Percentiles rank a stretch among this genome's conserved stretches.
Conservation (phyloP, 2,797 vertebrate species). For the Acanthopagrus latus region DNA sequence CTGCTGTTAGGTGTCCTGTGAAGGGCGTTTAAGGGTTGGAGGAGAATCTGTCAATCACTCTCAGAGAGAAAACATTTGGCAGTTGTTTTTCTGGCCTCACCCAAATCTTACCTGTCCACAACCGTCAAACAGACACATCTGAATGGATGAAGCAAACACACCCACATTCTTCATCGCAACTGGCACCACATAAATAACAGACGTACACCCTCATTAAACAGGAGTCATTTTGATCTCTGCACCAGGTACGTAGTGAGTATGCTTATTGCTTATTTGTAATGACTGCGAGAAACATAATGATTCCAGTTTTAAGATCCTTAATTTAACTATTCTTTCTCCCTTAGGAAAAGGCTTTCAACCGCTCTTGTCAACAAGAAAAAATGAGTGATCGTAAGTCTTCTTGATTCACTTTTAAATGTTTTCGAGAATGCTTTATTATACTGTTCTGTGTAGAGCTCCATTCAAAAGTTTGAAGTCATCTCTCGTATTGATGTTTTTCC, state of each 20-base stretch:
- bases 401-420: neutral
- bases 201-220: neutral
- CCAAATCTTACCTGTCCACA: conserved; percentile 20
- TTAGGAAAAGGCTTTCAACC: neutral
- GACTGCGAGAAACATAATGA: neutral
- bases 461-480: neutral
- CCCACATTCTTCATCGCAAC: conserved; percentile 1
- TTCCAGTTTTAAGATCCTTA: neutral
- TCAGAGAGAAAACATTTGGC: neutral
- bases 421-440: neutral
- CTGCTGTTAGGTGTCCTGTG: neutral
- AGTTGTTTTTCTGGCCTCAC: neutral
- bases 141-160: neutral
- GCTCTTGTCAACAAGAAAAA: conserved; percentile 27
- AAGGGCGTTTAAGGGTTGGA: neutral
- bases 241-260: conserved; percentile 45
- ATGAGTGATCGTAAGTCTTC: conserved; percentile 58
- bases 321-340: neutral
- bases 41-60: neutral
- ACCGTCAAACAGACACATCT: neutral
- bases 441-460: neutral
- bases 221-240: neutral
- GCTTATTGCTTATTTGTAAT: neutral
- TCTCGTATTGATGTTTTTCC: neutral
- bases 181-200: conserved; percentile 53